These are phyloP conservation scores for Notospermus geniculatus DNA, from an alignment of 1,140 invertebrate genomes.

Conservation along the genomic window DNA sequence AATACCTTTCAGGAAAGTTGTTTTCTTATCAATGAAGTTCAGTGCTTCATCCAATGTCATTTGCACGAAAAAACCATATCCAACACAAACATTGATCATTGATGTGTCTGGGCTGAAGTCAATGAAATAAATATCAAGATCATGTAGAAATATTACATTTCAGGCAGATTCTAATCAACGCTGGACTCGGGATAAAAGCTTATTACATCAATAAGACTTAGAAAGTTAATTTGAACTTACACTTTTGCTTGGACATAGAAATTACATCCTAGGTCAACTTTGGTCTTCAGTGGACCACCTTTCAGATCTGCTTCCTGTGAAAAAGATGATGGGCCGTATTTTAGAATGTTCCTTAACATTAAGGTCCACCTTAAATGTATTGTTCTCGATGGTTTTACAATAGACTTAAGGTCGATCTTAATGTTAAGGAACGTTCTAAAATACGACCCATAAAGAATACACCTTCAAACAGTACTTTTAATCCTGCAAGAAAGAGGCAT, in stretches of 20 bases:
- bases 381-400: too few relatives aligned
- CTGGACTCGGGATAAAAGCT: too few relatives aligned
- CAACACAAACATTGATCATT: conserved; percentile 70
- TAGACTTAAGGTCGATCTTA: too few relatives aligned
- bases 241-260: conserved; percentile 60
- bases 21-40: conserved; percentile 68
- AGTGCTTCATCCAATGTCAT: conserved; percentile 71
- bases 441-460: too few relatives aligned
- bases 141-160: not conserved
- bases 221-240: conserved; percentile 26
- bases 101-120: conserved; percentile 62
- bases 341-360: not conserved
- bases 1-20: conserved; percentile 63
- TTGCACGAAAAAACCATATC: conserved; percentile 73
- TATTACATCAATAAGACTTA: not conserved
- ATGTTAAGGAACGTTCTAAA: too few relatives aligned
- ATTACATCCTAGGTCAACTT: conserved; percentile 76
- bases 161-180: not conserved
- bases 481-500: too few relatives aligned
- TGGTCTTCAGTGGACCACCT: conserved; percentile 69
- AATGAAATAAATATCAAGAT: not conserved
- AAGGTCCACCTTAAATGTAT: too few relatives aligned
- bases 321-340: conserved; percentile 13
- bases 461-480: too few relatives aligned
- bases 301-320: conserved; percentile 61